These are phyloP conservation scores for Drosophila ercepeae DNA, from an alignment of 1,140 invertebrate species.

Conservation along the genomic window DNA sequence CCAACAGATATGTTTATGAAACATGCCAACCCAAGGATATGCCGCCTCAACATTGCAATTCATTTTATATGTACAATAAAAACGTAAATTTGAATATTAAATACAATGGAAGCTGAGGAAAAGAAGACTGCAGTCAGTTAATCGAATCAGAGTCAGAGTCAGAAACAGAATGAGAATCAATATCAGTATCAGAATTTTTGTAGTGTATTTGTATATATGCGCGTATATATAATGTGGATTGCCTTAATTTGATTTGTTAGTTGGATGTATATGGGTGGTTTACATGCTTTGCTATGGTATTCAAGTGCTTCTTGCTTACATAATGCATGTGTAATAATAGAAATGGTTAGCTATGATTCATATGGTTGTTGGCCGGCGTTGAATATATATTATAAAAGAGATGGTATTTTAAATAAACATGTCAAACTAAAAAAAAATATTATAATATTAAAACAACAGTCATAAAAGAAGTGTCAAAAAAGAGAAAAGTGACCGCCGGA, in stretches of 20 bases:
- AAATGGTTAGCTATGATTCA: slow-evolving; percentile 15
- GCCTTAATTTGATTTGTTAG: slow-evolving; percentile 21
- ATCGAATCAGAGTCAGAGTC: neutral
- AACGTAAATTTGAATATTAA: neutral
- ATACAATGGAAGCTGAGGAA: no score
- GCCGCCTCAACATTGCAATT: neutral
- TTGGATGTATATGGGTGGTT: slow-evolving; percentile 1
- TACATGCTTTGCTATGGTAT: slow-evolving; percentile 30
- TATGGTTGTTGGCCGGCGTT: slow-evolving; percentile 10
- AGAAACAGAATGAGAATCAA: no score
- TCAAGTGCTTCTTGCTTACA: slow-evolving; percentile 12
- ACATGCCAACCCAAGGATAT: neutral
- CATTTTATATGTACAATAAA: neutral
- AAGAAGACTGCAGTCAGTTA: neutral
- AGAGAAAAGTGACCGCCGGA: neutral
- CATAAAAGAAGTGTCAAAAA: slow-evolving; percentile 48
- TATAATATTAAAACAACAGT: slow-evolving; percentile 38
- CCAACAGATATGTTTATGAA: no score
- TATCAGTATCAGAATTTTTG: slow-evolving; percentile 12
- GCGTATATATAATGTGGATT: slow-evolving; percentile 38
- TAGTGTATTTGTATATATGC: slow-evolving; percentile 43
- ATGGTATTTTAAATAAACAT: slow-evolving; percentile 33
- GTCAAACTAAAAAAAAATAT: slow-evolving; percentile 41
- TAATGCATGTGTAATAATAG: slow-evolving; percentile 1
- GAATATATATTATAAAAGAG: slow-evolving; percentile 15